Conservation (phyloP, 2,888 invertebrate species). For the Lacanobia wlatinum region DNA sequence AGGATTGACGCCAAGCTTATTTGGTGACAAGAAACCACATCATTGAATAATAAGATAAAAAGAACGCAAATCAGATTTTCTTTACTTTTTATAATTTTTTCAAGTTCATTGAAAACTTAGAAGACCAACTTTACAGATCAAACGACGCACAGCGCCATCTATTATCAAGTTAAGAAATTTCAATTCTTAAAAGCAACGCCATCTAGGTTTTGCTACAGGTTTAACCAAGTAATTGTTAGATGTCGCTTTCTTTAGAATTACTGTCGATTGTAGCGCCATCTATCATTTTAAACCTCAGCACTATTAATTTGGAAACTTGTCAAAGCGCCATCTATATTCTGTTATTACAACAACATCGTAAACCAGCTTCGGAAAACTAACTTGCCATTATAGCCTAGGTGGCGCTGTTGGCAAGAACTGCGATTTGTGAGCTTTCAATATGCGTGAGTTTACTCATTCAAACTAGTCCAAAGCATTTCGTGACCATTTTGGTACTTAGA, state of each 20-base stretch:
- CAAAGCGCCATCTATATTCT: conserved; percentile 25
- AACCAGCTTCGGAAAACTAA: neutral
- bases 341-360: accelerated
- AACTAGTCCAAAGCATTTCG: conserved; percentile 25
- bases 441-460: conserved; percentile 5
- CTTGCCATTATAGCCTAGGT: conserved; percentile 2
- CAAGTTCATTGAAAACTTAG: neutral
- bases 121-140: too few relatives aligned
- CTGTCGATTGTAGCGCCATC: conserved; percentile 12
- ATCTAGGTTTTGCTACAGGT: neutral
- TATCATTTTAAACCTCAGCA: neutral
- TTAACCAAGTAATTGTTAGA: neutral
- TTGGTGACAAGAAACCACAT: conserved; percentile 57
- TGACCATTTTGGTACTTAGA: conserved; percentile 31
- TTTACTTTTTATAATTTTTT: neutral
- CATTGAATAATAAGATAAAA: conserved; percentile 22
- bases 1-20: conserved; percentile 66
- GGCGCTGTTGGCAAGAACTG: neutral
- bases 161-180: neutral
- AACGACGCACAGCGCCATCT: conserved; percentile 50
- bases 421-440: neutral
- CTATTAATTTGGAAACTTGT: accelerated
- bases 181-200: neutral
- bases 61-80: neutral
- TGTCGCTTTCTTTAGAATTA: neutral